Evolutionary conservation across 2,797 vertebrate species (phyloP), one percentile per base, ranked within the genome.

Genomic region (Catharus ustulatus): DNA sequence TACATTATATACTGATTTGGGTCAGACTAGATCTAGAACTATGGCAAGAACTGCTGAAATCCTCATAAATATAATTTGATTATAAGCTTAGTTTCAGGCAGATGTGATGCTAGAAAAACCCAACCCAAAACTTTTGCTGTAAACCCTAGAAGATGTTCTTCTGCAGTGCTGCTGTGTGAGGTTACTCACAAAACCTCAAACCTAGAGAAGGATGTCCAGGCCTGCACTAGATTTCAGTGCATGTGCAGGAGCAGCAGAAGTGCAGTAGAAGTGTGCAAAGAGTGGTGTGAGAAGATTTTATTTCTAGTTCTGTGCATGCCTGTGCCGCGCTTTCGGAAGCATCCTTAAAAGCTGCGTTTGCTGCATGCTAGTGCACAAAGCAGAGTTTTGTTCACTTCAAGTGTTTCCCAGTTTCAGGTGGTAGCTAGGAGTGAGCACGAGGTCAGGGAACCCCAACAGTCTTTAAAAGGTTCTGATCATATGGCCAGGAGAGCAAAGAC

Each of bases 361-460:
- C 71, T 95, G 92, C 78, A 86, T 82, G 84, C 29, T 43, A 40
- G 34, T 73, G 87, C 72, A 62, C 34, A 88, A 80, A 93, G 92
- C 68, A 89, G 83, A 69, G 69, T 93, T 95, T 97, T 95, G 98
- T 97, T 98, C 95, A 97, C 95, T 95, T 96, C 54, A 81, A 96
- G 94, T 98, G 78, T 98, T 97, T 98, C 98, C 93, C 97, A 98
- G 98, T 98, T 99, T 97, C 98, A 99, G 97, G 98, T 98, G 78
- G 96, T 98, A 97, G 91, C 98, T 97, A 97, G 97, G 95, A 96
- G 98, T 93, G 98, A 98, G 93, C 97, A 97, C n/a, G 96, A 97
- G 93, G 98, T 98, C 91, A 97, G 98, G 92, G 97, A 97, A 63
- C 96, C 98, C 96, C 97, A 97, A 91, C 96, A 96, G 77, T 96